A percentile compares a stretch with the other conserved stretches of the same genome.
Evolutionary conservation across 2,113 vertebrate genomes (phyloP).

Genomic region (Orycteropus afer): DNA sequence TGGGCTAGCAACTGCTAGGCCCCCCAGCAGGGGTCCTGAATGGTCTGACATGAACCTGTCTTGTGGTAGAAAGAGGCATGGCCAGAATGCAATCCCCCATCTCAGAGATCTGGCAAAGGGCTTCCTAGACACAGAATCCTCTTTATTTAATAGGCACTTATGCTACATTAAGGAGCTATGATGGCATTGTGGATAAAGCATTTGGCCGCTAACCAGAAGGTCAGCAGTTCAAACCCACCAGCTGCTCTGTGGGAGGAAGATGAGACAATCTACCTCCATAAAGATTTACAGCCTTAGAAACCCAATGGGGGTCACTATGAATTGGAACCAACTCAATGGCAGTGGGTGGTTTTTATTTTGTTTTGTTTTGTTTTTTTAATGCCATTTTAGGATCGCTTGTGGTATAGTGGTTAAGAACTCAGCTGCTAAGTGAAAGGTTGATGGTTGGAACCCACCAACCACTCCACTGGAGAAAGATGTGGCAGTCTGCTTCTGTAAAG

Average conservation of each 20-base stretch:
- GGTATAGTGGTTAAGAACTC: too few species aligned
- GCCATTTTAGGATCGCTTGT: too few species aligned
- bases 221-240: not conserved
- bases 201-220: too few species aligned
- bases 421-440: too few species aligned
- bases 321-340: too few species aligned
- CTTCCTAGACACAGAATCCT: not conserved
- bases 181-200: too few species aligned
- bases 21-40: not conserved
- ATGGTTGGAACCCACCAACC: not conserved
- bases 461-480: not conserved
- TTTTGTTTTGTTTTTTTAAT: too few species aligned
- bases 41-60: not conserved
- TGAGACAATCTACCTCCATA: not conserved
- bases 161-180: too few species aligned
- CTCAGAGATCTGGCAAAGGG: not conserved
- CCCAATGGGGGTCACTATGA: not conserved
- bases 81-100: accelerated
- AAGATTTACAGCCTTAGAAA: not conserved
- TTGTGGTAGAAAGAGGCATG: not conserved
- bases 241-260: not conserved
- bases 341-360: too few species aligned
- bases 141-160: not conserved
- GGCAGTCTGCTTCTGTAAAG: not conserved
- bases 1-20: not conserved